Evolutionary conservation across 2,113 vertebrate species (phyloP), one percentile per base, ranked within the genome.

Genomic region (Spea bombifrons): DNA sequence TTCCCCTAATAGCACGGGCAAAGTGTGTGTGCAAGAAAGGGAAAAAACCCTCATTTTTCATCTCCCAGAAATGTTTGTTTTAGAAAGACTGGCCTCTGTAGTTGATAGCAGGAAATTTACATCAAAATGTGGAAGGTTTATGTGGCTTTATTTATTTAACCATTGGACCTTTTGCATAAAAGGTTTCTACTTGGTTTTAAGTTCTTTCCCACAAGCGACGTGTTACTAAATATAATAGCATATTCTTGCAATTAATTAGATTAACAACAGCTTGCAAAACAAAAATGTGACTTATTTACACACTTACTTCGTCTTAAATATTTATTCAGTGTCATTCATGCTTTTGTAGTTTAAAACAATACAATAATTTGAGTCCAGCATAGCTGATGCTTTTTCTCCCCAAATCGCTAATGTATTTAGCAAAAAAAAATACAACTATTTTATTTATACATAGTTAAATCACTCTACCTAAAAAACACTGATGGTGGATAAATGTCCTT

Each of bases 131-230:
- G 78, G 72, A 73, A 13, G 52, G 47, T 80, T 80, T 80, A 74
- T 73, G 78, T 47, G 78, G 78, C 67, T 80, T 80, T 80, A 80
- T 80, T 80, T 80, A 80, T 80, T 80, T 80, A 80, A 80, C 78
- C 78, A 80, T 44, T 80, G 78, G 78, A 80, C 78, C 78, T 80
- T 80, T 73, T 17, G 78, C 78, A 59, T 80, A 80, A 80, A 80
- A 74, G 78, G 71, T 80, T 80, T 74, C 71, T 66, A 74, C 66
- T 74, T 45, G 45, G 55, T 74, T 80, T 80, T 68, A 49, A 74
- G 64, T 73, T 61, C 71, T 68, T 59, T 74, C 71, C 71, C 71
- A 80, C 78, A 80, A 80, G 78, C 66, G 78, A 80, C 9, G 71
- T 80, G 78, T 80, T 74, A 68, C 71, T 80, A 80, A 80, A 80